Base-by-base conservation (phyloP, 2,797 vertebrate genomes). In the Bradypus variegatus region DNA sequence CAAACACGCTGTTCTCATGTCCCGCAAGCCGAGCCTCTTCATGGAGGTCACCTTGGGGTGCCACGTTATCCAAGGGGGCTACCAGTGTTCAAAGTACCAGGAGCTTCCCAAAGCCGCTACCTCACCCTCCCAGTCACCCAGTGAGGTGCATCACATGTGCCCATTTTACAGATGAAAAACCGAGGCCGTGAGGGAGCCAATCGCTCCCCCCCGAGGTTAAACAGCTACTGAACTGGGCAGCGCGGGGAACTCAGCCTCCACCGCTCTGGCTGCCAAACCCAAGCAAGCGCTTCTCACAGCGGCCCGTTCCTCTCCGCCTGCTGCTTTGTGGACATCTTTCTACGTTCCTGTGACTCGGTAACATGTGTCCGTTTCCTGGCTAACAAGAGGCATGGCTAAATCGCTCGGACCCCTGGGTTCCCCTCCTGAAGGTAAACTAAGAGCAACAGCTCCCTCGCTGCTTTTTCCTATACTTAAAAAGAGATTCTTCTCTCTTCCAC, bases 1-100 rank as follows among this genome's bases (percentile, higher is more conserved):
- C 90, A 93, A 93, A 96, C 90, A 94, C 31, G 6, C 8, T 14
- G 53, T 70, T 86, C 45, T 41, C 18, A 31, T 2, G 15, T 41
- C 60, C 36, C 45, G 81, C 55, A 87, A 80, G 69, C 67, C 1
- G 2, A 23, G 45, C 72, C 84, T 91, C 65, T 80, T 79, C 48
- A 67, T 55, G 45, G 65, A 85, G 89, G 85, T 88, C 84, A 88
- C 70, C 53, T 36, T 62, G n/a, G 62, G 55, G 69, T n/a, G 76
- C 27, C 69, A 13, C 41, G 2, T 7, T 14, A 76, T 36, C 85
- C 41, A 64, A 76, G 82, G 13, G 79, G 4, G 19, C 7, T 33
- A 15, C 48, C n/a, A 16, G n/a, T 3, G 0, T 50, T 89, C 53
- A 45, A 19, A 89, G 58, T 8, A 78, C 60, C 9, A 27, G 23